Evolutionary conservation across 2,888 invertebrate species (phyloP).

Genomic region (Aphrophora alni): DNA sequence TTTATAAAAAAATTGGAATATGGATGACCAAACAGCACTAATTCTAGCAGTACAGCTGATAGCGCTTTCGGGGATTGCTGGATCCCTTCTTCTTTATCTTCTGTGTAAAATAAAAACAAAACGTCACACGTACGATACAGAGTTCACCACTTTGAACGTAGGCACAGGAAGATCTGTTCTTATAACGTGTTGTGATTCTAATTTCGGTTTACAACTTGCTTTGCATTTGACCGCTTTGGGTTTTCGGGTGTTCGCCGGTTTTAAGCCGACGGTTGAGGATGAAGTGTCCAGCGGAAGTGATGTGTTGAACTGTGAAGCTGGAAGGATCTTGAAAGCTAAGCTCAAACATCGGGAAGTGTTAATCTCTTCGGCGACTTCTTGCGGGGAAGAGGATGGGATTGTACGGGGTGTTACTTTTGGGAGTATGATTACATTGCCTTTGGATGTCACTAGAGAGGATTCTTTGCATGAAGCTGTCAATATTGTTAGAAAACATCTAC

Average conservation of each 20-base stretch:
- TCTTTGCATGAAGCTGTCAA: slow-evolving; percentile 79
- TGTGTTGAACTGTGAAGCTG: slow-evolving; percentile 44
- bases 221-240: slow-evolving; percentile 74
- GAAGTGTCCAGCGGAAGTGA: slow-evolving; percentile 22
- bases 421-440: slow-evolving; percentile 69
- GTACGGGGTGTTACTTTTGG: slow-evolving; percentile 56
- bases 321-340: slow-evolving; percentile 54
- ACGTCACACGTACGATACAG: slow-evolving; percentile 45
- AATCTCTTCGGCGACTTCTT: slow-evolving; percentile 46
- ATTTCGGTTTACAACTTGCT: slow-evolving; percentile 75
- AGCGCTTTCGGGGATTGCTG: slow-evolving; percentile 81
- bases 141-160: slow-evolving; percentile 47
- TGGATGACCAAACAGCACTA: slow-evolving; percentile 83
- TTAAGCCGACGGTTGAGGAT: slow-evolving; percentile 52
- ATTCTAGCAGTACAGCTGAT: slow-evolving; percentile 81
- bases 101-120: slow-evolving; percentile 69
- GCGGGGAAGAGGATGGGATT: slow-evolving; percentile 54
- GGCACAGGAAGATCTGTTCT: slow-evolving; percentile 71
- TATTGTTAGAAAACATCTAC: slow-evolving; percentile 78
- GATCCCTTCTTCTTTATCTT: slow-evolving; percentile 79
- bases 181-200: slow-evolving; percentile 81
- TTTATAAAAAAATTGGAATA: no score
- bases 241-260: slow-evolving; percentile 80
- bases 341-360: slow-evolving; percentile 58
- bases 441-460: slow-evolving; percentile 83